Conservation (phyloP, 1,140 invertebrate species). For the Arion vulgaris region DNA sequence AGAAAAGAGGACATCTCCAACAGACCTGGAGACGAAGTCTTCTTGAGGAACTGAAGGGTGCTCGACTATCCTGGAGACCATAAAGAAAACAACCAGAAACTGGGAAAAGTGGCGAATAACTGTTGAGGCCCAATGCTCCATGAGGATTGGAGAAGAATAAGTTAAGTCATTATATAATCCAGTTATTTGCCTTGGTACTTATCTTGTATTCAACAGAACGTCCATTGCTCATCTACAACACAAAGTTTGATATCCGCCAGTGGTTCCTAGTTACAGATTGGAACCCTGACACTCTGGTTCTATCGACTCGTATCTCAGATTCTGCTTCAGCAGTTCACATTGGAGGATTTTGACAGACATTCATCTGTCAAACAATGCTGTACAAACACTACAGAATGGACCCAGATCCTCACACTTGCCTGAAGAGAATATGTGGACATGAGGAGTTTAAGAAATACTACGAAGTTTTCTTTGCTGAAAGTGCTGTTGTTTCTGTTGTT, state of each 20-base stretch:
- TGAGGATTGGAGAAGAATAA: too few relatives aligned
- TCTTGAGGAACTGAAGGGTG: too few relatives aligned
- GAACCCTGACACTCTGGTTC: conserved; percentile 91
- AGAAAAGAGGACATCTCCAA: too few relatives aligned
- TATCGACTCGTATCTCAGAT: conserved; percentile 90
- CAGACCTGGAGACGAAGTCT: too few relatives aligned
- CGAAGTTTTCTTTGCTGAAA: conserved; percentile 46
- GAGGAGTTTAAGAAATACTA: conserved; percentile 74
- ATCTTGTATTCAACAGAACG: conserved; percentile 64
- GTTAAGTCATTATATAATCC: too few relatives aligned
- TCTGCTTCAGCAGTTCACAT: conserved; percentile 91
- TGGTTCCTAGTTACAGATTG: conserved; percentile 89
- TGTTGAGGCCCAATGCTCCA: too few relatives aligned
- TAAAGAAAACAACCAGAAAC: too few relatives aligned
- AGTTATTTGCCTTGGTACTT: background rate
- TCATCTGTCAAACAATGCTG: conserved; percentile 93
- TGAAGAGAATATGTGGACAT: conserved; percentile 89
- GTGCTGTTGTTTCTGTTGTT: too few relatives aligned
- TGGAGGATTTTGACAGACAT: conserved; percentile 92
- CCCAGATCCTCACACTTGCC: conserved; percentile 82
- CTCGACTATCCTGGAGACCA: too few relatives aligned
- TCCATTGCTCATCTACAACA: conserved; percentile 86
- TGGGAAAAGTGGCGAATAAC: too few relatives aligned
- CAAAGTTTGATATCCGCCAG: conserved; percentile 90
- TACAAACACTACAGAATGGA: conserved; percentile 92